Percentiles rank a stretch among this genome's conserved stretches.
Conservation (phyloP, 2,888 invertebrate genomes). For the Plebejus anna region DNA sequence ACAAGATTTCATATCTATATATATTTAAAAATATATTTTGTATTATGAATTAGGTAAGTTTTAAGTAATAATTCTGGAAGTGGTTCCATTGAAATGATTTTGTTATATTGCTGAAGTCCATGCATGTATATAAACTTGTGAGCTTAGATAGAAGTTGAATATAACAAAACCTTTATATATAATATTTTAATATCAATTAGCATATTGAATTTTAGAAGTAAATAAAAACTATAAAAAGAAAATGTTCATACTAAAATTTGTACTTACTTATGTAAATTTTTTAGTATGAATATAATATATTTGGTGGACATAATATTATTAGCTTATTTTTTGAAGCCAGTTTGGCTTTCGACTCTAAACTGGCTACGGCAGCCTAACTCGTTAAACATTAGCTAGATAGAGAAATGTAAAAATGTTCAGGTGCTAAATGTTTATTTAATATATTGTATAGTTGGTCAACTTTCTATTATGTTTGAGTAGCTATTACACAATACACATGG, state of each 20-base stretch:
- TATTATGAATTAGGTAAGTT: slow-evolving; percentile 24
- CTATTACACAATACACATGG: not conserved
- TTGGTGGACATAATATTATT: not conserved
- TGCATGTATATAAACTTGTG: slow-evolving; percentile 26
- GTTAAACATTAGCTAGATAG: slow-evolving; percentile 18
- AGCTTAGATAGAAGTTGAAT: slow-evolving; percentile 24
- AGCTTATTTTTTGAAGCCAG: slow-evolving; percentile 18
- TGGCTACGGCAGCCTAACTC: slow-evolving; percentile 12
- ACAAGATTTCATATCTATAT: slow-evolving; percentile 26
- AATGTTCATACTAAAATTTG: not conserved
- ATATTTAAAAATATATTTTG: slow-evolving; percentile 29
- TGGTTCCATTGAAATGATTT: not conserved
- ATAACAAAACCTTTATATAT: slow-evolving; percentile 19
- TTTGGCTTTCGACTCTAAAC: not conserved
- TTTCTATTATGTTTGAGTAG: not conserved
- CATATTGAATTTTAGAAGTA: slow-evolving; percentile 3
- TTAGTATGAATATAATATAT: not conserved
- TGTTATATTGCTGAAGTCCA: slow-evolving; percentile 6
- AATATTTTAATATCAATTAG: slow-evolving; percentile 17
- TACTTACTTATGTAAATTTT: not conserved
- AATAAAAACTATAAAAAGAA: not conserved
- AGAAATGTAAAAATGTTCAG: slow-evolving; percentile 3
- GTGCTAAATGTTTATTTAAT: slow-evolving; percentile 12
- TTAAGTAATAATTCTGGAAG: slow-evolving; percentile 7
- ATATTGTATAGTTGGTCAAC: not conserved